Conservation (phyloP, 2,888 invertebrate genomes). For the Smittia aterrima region DNA sequence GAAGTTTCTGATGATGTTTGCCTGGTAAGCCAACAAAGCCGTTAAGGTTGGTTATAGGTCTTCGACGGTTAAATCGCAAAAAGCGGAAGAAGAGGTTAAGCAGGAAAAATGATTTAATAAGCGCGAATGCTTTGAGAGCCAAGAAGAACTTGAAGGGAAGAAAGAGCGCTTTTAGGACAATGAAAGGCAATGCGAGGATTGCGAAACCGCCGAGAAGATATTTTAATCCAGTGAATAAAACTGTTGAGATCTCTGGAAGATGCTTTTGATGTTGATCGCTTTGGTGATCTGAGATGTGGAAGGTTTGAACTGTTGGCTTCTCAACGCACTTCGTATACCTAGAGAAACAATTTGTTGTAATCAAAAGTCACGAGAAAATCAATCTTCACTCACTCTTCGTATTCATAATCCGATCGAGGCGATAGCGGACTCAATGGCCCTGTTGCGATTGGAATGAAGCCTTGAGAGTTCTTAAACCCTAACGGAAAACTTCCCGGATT, state of each 20-base stretch:
- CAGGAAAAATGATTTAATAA: conserved; percentile 17
- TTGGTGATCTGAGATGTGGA: conserved; percentile 24
- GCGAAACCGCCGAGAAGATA: conserved; percentile 35
- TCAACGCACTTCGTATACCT: conserved; percentile 29
- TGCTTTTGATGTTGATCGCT: not conserved
- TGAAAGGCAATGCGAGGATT: conserved; percentile 34
- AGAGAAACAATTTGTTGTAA: not conserved
- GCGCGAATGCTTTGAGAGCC: conserved; percentile 28
- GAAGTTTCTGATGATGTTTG: conserved; percentile 14
- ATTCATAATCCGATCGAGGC: conserved; percentile 30
- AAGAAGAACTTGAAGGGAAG: conserved; percentile 32
- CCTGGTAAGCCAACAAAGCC: not conserved
- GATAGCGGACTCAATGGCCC: not conserved
- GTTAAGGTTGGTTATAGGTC: not conserved
- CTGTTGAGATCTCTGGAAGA: conserved; percentile 16
- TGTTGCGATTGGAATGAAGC: not conserved
- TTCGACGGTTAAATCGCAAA: conserved; percentile 17
- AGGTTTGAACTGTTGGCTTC: conserved; percentile 34
- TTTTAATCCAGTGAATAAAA: conserved; percentile 29
- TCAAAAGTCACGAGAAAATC: not conserved
- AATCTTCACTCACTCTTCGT: conserved; percentile 29
- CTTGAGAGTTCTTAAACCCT: conserved; percentile 11
- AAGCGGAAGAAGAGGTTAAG: conserved; percentile 13
- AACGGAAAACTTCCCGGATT: conserved; percentile 21
- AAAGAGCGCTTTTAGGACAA: conserved; percentile 29